Conservation (phyloP, 2,797 vertebrate species). For the Peromyscus melanophrys region DNA sequence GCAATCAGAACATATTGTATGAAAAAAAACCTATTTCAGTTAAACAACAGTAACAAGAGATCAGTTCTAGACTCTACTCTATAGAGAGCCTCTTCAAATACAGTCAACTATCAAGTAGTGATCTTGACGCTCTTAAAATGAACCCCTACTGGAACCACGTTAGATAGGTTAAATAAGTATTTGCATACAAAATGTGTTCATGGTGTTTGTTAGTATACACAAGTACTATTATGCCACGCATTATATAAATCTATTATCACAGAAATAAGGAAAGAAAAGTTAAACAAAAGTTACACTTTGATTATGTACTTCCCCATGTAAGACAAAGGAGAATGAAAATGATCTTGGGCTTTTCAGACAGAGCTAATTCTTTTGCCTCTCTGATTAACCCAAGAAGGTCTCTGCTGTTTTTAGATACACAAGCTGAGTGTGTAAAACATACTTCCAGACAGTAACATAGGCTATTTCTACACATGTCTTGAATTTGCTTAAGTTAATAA, state of each 20-base stretch:
- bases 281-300: not conserved
- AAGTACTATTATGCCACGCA: not conserved
- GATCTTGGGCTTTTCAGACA: not conserved
- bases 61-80: not conserved
- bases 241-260: not conserved
- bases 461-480: not conserved
- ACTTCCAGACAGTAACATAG: not conserved
- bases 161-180: conserved; percentile 23
- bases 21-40: not conserved
- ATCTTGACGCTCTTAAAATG: not conserved
- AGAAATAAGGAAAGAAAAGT: not conserved
- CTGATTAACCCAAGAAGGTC: not conserved
- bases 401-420: not conserved
- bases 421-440: not conserved
- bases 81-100: conserved; percentile 2
- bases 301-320: not conserved
- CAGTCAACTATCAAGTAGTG: not conserved
- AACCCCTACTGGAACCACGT: not conserved
- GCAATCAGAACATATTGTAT: not conserved
- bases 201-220: not conserved
- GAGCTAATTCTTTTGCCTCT: not conserved
- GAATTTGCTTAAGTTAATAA: conserved; percentile 29
- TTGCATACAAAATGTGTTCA: not conserved
- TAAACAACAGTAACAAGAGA: not conserved
- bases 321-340: not conserved